Conservation (phyloP, 2,797 vertebrate species). For the Sebastes trivittatus region DNA sequence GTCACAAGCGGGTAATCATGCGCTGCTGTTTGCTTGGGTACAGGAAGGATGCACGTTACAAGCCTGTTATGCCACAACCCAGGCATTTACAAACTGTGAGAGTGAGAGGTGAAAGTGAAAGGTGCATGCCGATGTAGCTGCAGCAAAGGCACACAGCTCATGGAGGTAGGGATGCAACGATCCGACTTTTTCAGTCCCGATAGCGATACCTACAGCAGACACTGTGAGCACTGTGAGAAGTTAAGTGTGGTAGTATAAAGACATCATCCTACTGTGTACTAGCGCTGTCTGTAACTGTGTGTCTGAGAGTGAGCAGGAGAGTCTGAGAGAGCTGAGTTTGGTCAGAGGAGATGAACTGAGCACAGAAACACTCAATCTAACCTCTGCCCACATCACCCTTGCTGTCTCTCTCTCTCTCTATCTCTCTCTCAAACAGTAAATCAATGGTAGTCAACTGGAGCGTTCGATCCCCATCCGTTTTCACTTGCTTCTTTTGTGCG, state of each 20-base stretch:
- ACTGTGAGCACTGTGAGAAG: not conserved
- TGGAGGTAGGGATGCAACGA: not conserved
- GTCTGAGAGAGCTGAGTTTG: not conserved
- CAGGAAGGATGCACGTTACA: not conserved
- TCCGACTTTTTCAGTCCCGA: too few species aligned
- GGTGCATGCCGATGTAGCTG: not conserved
- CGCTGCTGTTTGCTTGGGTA: too few species aligned
- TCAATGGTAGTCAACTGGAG: constrained; percentile 71
- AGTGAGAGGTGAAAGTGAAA: not conserved
- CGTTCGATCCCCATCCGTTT: constrained; percentile 65
- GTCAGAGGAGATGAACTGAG: constrained; percentile 22
- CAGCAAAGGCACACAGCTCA: not conserved
- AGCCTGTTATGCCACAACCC: not conserved
- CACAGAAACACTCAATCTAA: constrained; percentile 24
- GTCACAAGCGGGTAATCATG: too few species aligned
- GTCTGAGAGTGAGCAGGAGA: not conserved
- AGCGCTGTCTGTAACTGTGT: not conserved
- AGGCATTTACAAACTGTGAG: not conserved
- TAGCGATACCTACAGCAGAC: not conserved
- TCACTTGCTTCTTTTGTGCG: constrained; percentile 48
- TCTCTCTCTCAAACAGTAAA: constrained; percentile 51
- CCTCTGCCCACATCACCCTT: constrained; percentile 17
- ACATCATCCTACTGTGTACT: not conserved
- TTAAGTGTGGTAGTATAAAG: not conserved
- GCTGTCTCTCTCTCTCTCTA: constrained; percentile 11